Percentiles rank a stretch among this genome's conserved stretches.
Evolutionary conservation across 2,797 vertebrate genomes (phyloP).

Genomic region (Sternarchorhynchus goeldii): DNA sequence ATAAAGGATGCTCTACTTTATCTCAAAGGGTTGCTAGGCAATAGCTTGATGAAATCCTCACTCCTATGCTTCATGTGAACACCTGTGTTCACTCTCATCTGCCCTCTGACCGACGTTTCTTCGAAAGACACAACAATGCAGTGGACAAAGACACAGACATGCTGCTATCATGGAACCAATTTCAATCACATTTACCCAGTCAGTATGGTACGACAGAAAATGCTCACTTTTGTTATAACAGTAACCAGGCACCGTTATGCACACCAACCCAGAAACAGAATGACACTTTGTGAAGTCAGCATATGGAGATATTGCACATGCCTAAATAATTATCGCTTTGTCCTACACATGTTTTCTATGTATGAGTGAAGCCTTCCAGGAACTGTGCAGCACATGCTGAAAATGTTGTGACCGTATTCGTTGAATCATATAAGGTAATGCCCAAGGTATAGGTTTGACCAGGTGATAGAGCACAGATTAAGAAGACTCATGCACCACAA

Average conservation of each 20-base stretch:
- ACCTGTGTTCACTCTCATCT: constrained; percentile 35
- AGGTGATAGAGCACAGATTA: neutral
- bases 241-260: neutral
- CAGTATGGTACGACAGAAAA: neutral
- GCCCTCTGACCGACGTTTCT: constrained; percentile 35
- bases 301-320: neutral
- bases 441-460: neutral
- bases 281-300: neutral
- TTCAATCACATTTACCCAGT: neutral
- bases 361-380: neutral
- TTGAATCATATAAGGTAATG: neutral
- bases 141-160: neutral
- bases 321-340: neutral
- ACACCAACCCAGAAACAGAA: neutral
- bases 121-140: constrained; percentile 13
- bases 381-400: neutral
- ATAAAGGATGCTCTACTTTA: constrained; percentile 63
- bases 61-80: constrained; percentile 62
- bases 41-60: constrained; percentile 69
- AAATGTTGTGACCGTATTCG: neutral
- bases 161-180: neutral
- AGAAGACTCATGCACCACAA: neutral
- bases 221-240: neutral
- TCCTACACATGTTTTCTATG: neutral
- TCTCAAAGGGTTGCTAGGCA: constrained; percentile 76